phyloP scores from a whole-genome alignment of 2,888 invertebrate genomes.

The Emesis russula region DNA sequence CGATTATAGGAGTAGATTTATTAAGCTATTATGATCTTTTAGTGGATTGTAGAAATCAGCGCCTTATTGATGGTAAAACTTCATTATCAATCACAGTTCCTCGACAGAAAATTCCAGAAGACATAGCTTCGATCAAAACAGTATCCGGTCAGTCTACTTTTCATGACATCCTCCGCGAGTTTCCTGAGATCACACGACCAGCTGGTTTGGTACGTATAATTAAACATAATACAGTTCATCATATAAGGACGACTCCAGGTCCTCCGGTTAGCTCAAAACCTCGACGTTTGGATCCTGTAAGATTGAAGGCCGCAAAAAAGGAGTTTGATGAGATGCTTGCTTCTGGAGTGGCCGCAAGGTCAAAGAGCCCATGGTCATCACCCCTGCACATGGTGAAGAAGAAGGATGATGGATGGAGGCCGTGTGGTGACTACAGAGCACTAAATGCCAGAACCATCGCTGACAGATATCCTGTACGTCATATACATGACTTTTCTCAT shows the following conservation, averaged over 20 bases:
- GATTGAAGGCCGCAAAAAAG: constrained; percentile 67
- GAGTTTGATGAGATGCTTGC: constrained; percentile 70
- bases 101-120: neutral
- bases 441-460: constrained; percentile 45
- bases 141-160: constrained; percentile 43
- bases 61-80: constrained; percentile 80
- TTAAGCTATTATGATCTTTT: constrained; percentile 88
- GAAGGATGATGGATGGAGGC: constrained; percentile 44
- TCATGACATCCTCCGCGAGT: constrained; percentile 52
- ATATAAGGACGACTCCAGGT: constrained; percentile 68
- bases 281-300: constrained; percentile 63
- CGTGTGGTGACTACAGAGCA: constrained; percentile 38
- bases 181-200: constrained; percentile 59
- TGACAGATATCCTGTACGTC: constrained; percentile 52
- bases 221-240: constrained; percentile 62
- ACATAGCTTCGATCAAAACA: constrained; percentile 58
- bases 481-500: constrained; percentile 57
- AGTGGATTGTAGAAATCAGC: constrained; percentile 86
- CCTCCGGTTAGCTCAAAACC: constrained; percentile 64
- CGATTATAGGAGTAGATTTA: constrained; percentile 91
- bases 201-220: constrained; percentile 12
- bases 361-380: constrained; percentile 65
- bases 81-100: constrained; percentile 39
- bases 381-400: constrained; percentile 34
- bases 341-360: constrained; percentile 73